These are phyloP conservation scores for Micrastur ruficollis DNA, from an alignment of 2,797 vertebrate genomes.

Conservation along the genomic window DNA sequence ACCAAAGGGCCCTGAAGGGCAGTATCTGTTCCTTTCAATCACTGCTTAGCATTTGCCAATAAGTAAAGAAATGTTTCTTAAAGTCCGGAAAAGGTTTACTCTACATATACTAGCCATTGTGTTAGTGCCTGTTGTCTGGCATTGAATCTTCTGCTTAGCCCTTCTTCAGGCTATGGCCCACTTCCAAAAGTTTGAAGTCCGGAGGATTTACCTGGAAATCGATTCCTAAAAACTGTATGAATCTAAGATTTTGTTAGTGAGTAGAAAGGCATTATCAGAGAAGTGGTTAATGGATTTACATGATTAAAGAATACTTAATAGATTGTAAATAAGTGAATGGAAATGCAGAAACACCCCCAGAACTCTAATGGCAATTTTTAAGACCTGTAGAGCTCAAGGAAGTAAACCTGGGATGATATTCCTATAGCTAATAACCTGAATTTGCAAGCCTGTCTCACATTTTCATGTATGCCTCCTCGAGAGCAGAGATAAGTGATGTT, in stretches of 20 bases:
- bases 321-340: neutral
- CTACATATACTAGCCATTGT: neutral
- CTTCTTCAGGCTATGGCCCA: neutral
- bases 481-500: neutral
- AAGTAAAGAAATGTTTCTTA: neutral
- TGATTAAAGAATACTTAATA: neutral
- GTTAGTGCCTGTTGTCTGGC: neutral
- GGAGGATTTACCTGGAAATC: neutral
- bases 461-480: neutral
- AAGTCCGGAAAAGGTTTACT: neutral
- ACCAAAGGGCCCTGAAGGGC: neutral
- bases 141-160: neutral
- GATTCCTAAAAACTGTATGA: neutral
- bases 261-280: neutral
- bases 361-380: neutral
- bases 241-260: neutral
- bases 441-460: neutral
- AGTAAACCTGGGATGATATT: neutral
- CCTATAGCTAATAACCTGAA: neutral
- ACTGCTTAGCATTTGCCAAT: neutral
- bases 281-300: neutral
- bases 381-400: neutral
- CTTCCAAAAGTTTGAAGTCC: neutral
- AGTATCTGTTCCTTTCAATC: constrained; percentile 18
- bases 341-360: neutral